Base-by-base conservation (phyloP, 2,888 invertebrate genomes). In the Yponomeuta sedellus region DNA sequence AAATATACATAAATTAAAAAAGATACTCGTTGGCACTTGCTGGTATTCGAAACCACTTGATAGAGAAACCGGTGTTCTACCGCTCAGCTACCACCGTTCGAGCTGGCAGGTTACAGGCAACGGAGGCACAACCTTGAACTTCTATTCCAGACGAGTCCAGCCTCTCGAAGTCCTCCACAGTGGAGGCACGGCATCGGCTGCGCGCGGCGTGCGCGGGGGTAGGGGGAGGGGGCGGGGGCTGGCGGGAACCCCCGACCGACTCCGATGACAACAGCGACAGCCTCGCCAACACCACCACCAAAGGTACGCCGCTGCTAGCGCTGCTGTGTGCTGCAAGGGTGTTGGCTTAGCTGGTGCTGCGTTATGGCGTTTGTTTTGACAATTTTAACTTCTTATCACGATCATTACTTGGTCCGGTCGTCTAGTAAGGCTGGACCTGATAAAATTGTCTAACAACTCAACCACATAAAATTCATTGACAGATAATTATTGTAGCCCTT, bases 141-240 rank as follows among this genome's bases (percentile, higher is more conserved):
- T 58, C 12, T 44, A 2, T 61, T 44, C 68, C 86, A 94, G 93
- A 93, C 77, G 93, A 93, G 77, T 93, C 93, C 73, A 93, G 93
- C 72, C 86, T 93, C 71, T 93, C 93, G 78, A 93, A 93, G 82
- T 93, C 93, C 72, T 93, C 93, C 89, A 94, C 93, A 71, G 93
- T 93, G 85, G 93, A 93, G 73, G 92, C 93, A 75, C 91, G 93
- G 56, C 92, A 92, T 61, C 91, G 93, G 56, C 76, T 88, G 80
- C 86, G 91, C 25, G 85, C 82, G 6, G 81, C 83, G 25, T 76
- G 81, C 72, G 82, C 81, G 4, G 65, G 73, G 71, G 44, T 5
- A 5, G 34, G 34, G 34, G 34, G 93, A 82, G 34, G 34, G 34
- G 34, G 34, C 34, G 68, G 75, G 63, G 71, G 75, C 68, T 85